phyloP scores from a whole-genome alignment of 2,113 vertebrate species.

The Bolborhynchus lineola region DNA sequence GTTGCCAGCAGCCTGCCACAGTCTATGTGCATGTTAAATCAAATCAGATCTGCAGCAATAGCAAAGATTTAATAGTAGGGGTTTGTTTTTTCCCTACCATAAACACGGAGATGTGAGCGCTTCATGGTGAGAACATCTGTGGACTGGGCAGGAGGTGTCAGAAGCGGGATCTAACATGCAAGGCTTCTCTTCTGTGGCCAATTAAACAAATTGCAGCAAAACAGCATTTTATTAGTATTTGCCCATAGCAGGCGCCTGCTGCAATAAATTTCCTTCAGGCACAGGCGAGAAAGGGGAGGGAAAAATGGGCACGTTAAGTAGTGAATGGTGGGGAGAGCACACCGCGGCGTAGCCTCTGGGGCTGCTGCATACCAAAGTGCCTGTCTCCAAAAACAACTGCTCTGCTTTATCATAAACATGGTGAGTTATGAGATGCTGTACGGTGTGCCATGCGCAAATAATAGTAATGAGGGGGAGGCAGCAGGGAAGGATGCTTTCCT shows the following conservation, averaged over 20 bases:
- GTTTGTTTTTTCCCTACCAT: constrained; percentile 39
- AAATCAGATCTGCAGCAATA: constrained; percentile 22
- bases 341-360: constrained; percentile 77
- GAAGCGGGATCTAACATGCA: constrained; percentile 50
- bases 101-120: constrained; percentile 11
- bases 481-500: background rate
- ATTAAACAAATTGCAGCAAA: constrained; percentile 94
- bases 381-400: constrained; percentile 85
- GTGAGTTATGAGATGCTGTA: constrained; percentile 66
- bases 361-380: constrained; percentile 77
- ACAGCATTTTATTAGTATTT: constrained; percentile 95
- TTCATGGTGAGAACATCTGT: constrained; percentile 75
- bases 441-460: background rate
- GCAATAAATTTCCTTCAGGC: constrained; percentile 90
- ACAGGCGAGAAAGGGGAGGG: constrained; percentile 67
- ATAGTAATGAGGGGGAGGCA: background rate
- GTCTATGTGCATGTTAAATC: constrained; percentile 54
- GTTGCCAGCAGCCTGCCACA: constrained; percentile 31
- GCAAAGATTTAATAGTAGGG: constrained; percentile 47
- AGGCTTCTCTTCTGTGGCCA: constrained; percentile 88
- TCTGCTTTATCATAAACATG: constrained; percentile 80
- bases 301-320: constrained; percentile 85
- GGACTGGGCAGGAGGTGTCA: constrained; percentile 66
- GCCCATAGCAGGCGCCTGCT: constrained; percentile 79
- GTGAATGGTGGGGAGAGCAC: constrained; percentile 78